A percentile compares a stretch with the other conserved stretches of the same genome.
Conservation (phyloP, 2,888 invertebrate genomes). For the Spodoptera picta region DNA sequence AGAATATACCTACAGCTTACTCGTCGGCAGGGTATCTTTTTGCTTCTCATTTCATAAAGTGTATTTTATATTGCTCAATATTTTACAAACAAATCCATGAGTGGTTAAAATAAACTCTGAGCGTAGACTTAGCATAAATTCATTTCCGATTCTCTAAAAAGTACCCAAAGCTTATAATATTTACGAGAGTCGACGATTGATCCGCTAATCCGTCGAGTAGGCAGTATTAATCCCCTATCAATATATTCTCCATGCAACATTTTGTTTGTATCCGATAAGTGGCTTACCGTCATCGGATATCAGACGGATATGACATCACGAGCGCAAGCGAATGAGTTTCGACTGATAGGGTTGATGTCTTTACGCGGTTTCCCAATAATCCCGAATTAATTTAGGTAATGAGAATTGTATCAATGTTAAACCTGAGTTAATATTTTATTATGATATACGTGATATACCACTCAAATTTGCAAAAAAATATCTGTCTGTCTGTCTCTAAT, state of each 20-base stretch:
- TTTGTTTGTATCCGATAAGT: slow-evolving; percentile 56
- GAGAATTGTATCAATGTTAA: no score
- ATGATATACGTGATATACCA: no score
- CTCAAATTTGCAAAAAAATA: no score
- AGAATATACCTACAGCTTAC: slow-evolving; percentile 42
- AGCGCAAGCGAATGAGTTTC: slow-evolving; percentile 36
- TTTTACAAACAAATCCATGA: background rate
- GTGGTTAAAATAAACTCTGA: slow-evolving; percentile 10
- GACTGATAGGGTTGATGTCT: slow-evolving; percentile 4
- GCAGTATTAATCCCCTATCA: slow-evolving; percentile 52
- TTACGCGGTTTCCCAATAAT: background rate
- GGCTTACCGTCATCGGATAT: slow-evolving; percentile 49
- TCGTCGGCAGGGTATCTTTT: slow-evolving; percentile 27
- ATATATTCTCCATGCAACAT: slow-evolving; percentile 48
- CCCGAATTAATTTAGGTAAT: no score
- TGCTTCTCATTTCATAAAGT: slow-evolving; percentile 32
- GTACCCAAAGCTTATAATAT: slow-evolving; percentile 49
- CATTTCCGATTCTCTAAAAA: slow-evolving; percentile 29
- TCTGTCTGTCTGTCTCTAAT: no score
- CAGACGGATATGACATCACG: slow-evolving; percentile 50
- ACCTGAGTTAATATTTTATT: no score
- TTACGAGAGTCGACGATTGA: slow-evolving; percentile 42
- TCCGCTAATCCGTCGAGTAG: slow-evolving; percentile 48
- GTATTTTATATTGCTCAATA: slow-evolving; percentile 5
- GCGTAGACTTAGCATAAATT: slow-evolving; percentile 24